Evolutionary conservation across 2,797 vertebrate species (phyloP).

Genomic region (Uromys caudimaculatus): DNA sequence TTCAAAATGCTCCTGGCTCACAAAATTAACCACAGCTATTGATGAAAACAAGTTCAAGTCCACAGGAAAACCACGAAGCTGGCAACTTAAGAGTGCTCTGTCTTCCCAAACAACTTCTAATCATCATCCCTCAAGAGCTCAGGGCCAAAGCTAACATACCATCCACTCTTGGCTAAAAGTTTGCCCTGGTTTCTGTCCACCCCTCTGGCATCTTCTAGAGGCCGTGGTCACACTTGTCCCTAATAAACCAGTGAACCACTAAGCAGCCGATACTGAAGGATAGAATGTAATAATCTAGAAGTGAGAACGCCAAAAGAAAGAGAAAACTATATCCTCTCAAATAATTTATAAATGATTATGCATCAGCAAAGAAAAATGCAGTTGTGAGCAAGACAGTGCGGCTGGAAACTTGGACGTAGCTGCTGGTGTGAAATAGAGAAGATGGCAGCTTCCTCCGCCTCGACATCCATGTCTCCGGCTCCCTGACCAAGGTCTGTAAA

Average conservation of each 20-base stretch:
- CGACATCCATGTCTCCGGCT: slow-evolving; percentile 32
- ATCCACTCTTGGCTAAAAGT: slow-evolving; percentile 71
- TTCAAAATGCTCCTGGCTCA: slow-evolving; percentile 76
- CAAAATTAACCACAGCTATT: slow-evolving; percentile 85
- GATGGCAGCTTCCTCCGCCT: slow-evolving; percentile 19
- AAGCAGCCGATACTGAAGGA: slow-evolving; percentile 61
- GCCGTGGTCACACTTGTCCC: slow-evolving; percentile 59
- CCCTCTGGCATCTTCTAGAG: slow-evolving; percentile 67
- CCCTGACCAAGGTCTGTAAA: slow-evolving; percentile 47
- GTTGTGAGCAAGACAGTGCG: slow-evolving; percentile 59
- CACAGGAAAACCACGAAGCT: slow-evolving; percentile 84
- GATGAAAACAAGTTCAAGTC: slow-evolving; percentile 78
- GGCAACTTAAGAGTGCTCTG: slow-evolving; percentile 77
- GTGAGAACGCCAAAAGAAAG: slow-evolving; percentile 59
- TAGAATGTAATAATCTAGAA: slow-evolving; percentile 63
- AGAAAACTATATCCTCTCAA: slow-evolving; percentile 65
- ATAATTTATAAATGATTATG: slow-evolving; percentile 64
- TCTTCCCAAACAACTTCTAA: slow-evolving; percentile 79
- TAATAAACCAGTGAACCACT: slow-evolving; percentile 70
- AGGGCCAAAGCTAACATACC: slow-evolving; percentile 81
- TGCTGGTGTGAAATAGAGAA: slow-evolving; percentile 56
- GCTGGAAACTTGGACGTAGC: slow-evolving; percentile 74
- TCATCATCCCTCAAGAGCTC: slow-evolving; percentile 50
- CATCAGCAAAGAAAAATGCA: slow-evolving; percentile 61
- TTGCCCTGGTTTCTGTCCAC: slow-evolving; percentile 47